Conservation (phyloP, 2,113 vertebrate genomes). For the Cyprinodon brontotheroides region DNA sequence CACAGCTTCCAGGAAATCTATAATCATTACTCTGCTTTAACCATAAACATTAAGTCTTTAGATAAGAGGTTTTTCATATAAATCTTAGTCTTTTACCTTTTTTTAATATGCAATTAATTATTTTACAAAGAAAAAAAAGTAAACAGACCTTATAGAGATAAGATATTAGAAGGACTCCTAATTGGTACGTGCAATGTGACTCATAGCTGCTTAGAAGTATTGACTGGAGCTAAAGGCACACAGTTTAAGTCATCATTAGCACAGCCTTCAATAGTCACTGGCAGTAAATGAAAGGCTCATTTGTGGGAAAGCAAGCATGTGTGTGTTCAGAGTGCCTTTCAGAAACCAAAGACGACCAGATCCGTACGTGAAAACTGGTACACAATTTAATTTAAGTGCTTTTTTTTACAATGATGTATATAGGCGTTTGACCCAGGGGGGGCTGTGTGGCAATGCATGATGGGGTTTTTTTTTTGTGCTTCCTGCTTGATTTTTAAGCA, state of each 20-base stretch:
- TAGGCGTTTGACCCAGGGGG: not conserved
- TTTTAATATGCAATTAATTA: not conserved
- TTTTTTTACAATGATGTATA: not conserved
- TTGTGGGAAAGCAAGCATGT: slow-evolving; percentile 19
- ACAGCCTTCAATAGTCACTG: slow-evolving; percentile 55
- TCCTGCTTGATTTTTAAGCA: not conserved
- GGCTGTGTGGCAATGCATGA: not conserved
- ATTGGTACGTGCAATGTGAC: slow-evolving; percentile 59
- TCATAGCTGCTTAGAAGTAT: slow-evolving; percentile 54
- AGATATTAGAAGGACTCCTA: slow-evolving; percentile 26
- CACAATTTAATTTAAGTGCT: not conserved
- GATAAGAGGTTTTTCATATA: not conserved
- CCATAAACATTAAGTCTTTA: not conserved
- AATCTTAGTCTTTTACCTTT: not conserved
- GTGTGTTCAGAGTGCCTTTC: not conserved
- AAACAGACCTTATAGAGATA: slow-evolving; percentile 3
- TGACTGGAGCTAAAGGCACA: slow-evolving; percentile 56
- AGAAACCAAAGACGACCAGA: not conserved
- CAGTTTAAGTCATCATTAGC: slow-evolving; percentile 68
- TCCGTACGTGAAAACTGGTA: not conserved
- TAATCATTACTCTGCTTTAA: not conserved
- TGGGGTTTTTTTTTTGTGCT: not conserved
- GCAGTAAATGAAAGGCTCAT: slow-evolving; percentile 38
- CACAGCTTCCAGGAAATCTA: not conserved
- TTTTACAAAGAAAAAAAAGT: not conserved